Conservation (phyloP, 2,113 vertebrate species). For the Gallinago paraguaiae region DNA sequence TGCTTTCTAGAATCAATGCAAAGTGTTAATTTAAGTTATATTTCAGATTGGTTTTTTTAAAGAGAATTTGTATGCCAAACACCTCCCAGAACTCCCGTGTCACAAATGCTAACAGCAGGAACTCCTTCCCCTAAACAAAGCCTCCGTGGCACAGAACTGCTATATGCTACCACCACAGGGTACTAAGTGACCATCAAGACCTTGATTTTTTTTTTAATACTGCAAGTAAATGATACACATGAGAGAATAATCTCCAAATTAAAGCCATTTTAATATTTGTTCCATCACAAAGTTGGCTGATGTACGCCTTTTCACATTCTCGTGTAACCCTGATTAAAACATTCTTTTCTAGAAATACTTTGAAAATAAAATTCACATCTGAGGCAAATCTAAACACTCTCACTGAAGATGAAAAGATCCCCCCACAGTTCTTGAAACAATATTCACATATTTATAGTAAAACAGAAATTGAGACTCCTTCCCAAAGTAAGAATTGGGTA, state of each 20-base stretch:
- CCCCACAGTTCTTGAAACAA: neutral
- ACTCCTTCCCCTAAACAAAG: neutral
- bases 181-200: neutral
- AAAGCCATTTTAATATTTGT: constrained; percentile 9
- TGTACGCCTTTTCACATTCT: neutral
- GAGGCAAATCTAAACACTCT: neutral
- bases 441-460: neutral
- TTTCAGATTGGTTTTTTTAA: neutral
- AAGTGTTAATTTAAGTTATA: neutral
- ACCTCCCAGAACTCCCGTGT: neutral
- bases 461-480: neutral
- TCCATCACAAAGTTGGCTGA: neutral
- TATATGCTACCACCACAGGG: neutral
- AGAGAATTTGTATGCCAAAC: neutral
- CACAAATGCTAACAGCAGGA: neutral
- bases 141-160: neutral
- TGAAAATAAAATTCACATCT: neutral
- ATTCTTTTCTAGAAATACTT: neutral
- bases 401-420: neutral
- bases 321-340: neutral
- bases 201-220: neutral
- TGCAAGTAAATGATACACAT: neutral
- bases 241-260: neutral
- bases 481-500: neutral
- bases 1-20: neutral